A percentile compares a stretch with the other conserved stretches of the same genome.
Evolutionary conservation across 2,888 invertebrate genomes (phyloP).

Genomic region (Steinernema carpocapsae): DNA sequence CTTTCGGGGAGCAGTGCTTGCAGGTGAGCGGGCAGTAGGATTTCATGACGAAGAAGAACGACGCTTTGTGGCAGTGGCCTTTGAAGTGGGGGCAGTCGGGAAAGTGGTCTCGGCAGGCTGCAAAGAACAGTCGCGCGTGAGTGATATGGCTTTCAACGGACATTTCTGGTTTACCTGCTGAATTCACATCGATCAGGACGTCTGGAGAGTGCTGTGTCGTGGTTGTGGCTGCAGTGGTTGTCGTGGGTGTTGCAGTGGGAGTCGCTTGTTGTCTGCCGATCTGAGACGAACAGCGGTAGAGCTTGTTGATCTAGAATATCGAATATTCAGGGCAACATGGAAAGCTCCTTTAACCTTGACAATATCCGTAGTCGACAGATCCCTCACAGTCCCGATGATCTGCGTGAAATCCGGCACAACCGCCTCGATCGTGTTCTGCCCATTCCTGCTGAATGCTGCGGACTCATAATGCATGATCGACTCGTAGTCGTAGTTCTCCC

Average conservation of each 20-base stretch:
- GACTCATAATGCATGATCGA: slow-evolving; percentile 68
- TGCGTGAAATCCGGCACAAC: slow-evolving; percentile 62
- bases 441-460: slow-evolving; percentile 67
- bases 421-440: slow-evolving; percentile 67
- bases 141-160: not conserved
- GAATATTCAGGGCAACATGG: too few relatives aligned
- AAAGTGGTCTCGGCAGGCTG: slow-evolving; percentile 67
- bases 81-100: slow-evolving; percentile 67
- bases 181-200: not conserved
- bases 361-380: slow-evolving; percentile 65
- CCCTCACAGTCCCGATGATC: slow-evolving; percentile 65
- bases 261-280: not conserved
- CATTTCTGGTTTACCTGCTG: not conserved
- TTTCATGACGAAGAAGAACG: slow-evolving; percentile 69
- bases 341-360: slow-evolving; percentile 65
- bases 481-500: slow-evolving; percentile 67
- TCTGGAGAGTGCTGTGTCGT: not conserved
- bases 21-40: slow-evolving; percentile 67
- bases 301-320: slow-evolving; percentile 53
- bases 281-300: slow-evolving; percentile 47
- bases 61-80: slow-evolving; percentile 64
- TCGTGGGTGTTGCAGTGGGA: not conserved
- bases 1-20: slow-evolving; percentile 15
- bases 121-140: slow-evolving; percentile 39
- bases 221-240: not conserved